A percentile compares a stretch with the other conserved stretches of the same genome.
Evolutionary conservation across 2,797 vertebrate genomes (phyloP).

Genomic region (Chrysocyon brachyurus): DNA sequence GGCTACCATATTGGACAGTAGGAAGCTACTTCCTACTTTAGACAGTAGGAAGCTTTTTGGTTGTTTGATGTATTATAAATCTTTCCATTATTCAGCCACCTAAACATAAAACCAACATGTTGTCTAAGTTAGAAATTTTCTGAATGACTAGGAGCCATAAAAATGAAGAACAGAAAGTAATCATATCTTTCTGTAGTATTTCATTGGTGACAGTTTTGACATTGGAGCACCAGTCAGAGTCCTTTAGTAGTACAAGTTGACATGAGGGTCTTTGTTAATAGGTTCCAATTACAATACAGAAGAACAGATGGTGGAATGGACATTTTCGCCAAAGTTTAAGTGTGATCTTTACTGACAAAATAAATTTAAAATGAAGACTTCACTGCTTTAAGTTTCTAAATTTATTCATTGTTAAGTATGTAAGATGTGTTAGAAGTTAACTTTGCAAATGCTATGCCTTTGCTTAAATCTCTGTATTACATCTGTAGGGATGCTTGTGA

Average conservation of each 20-base stretch:
- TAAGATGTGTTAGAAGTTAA: background rate
- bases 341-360: background rate
- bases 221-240: background rate
- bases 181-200: background rate
- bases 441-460: background rate
- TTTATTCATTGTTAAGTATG: background rate
- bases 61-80: background rate
- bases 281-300: background rate
- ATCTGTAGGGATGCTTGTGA: background rate
- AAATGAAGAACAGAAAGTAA: background rate
- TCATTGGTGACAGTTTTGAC: background rate
- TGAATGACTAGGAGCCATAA: background rate
- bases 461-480: background rate
- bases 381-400: background rate
- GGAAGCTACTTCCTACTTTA: background rate
- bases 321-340: background rate
- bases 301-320: background rate
- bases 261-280: background rate
- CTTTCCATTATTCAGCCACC: background rate
- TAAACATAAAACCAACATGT: background rate
- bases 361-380: slow-evolving; percentile 13
- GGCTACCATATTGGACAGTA: background rate
- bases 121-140: background rate
- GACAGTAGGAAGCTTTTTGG: background rate
- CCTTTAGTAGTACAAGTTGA: background rate